phyloP scores from a whole-genome alignment of 2,113 vertebrate genomes.

The Empidonax alnorum region DNA sequence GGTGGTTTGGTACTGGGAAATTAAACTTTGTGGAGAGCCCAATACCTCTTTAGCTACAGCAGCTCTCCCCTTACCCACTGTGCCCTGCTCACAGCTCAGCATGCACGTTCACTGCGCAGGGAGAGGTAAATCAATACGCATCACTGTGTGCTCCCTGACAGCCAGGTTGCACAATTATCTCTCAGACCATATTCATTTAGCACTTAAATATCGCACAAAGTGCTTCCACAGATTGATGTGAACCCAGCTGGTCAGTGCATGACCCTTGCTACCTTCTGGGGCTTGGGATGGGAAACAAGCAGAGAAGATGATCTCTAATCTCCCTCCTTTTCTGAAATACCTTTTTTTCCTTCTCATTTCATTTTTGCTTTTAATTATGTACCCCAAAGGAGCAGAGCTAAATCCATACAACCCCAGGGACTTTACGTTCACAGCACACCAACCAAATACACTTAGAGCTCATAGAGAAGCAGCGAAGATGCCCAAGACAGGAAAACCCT shows the following conservation, averaged over 20 bases:
- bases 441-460: background rate
- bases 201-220: background rate
- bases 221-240: background rate
- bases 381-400: background rate
- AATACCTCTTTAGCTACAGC: background rate
- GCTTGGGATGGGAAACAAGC: background rate
- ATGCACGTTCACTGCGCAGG: rapidly evolving
- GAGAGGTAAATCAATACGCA: background rate
- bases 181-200: background rate
- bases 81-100: background rate
- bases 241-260: background rate
- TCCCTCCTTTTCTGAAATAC: background rate
- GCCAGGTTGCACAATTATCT: background rate
- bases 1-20: background rate
- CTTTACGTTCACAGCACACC: background rate
- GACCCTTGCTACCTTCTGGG: background rate
- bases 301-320: background rate
- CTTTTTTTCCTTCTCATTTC: background rate
- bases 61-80: background rate
- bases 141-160: background rate
- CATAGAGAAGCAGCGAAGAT: background rate
- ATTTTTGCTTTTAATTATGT: background rate
- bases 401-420: background rate
- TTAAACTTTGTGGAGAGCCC: background rate
- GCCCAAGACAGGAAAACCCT: background rate